Conservation (phyloP, 2,113 vertebrate species). For the Elgaria multicarinata region DNA sequence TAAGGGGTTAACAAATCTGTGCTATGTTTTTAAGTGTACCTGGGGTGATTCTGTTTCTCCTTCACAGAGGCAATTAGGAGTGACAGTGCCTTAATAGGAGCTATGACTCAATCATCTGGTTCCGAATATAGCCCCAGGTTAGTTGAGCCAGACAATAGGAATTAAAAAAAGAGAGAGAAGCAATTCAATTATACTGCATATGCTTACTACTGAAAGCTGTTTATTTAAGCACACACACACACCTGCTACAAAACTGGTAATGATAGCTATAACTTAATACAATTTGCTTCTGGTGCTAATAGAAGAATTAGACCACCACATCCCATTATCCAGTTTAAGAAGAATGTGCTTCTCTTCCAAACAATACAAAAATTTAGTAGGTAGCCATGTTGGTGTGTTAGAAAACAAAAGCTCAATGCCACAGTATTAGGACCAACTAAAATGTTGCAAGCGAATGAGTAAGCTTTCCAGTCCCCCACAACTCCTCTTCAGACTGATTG, state of each 20-base stretch:
- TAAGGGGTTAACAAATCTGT: background rate
- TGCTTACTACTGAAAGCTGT: background rate
- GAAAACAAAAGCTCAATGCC: background rate
- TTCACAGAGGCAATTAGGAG: background rate
- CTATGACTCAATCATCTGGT: constrained; percentile 8
- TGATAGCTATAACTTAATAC: background rate
- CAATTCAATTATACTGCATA: background rate
- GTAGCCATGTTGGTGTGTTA: background rate
- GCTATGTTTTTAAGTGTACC: background rate
- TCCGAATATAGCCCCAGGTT: constrained; percentile 6
- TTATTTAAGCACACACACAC: background rate
- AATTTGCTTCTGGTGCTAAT: constrained; percentile 1
- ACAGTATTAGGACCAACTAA: background rate
- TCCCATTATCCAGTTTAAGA: background rate
- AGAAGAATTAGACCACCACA: background rate
- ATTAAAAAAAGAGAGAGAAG: background rate
- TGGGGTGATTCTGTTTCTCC: background rate
- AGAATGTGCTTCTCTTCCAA: background rate
- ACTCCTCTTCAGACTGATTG: background rate
- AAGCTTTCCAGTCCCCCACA: background rate
- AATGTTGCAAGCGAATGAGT: background rate
- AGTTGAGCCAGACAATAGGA: constrained; percentile 2
- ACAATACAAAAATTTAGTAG: background rate
- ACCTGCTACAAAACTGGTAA: background rate
- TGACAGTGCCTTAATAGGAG: background rate